phyloP scores from a whole-genome alignment of 2,888 invertebrate species.

The Carpatolechia fugitivella region DNA sequence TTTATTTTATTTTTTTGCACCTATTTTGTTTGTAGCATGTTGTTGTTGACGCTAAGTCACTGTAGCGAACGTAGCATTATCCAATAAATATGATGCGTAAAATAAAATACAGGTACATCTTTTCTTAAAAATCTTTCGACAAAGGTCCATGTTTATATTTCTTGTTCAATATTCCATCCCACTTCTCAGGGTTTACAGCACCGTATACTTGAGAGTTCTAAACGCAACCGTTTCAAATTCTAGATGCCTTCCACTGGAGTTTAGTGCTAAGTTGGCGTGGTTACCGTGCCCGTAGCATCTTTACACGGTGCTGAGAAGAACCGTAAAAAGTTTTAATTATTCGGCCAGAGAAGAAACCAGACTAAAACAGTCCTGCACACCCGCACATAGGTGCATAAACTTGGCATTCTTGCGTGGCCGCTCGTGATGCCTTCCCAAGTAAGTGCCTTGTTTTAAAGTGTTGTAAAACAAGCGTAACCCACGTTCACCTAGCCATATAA shows the following conservation, averaged over 20 bases:
- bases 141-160: not conserved
- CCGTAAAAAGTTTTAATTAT: conserved; percentile 71
- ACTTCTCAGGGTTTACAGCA: conserved; percentile 11
- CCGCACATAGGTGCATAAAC: conserved; percentile 25
- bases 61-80: too few species aligned
- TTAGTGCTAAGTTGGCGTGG: conserved; percentile 34
- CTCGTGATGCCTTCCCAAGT: conserved; percentile 11
- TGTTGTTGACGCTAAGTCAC: too few species aligned
- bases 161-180: not conserved
- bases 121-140: not conserved
- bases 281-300: conserved; percentile 37
- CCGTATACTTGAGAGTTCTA: conserved; percentile 13
- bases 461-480: conserved; percentile 29
- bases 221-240: conserved; percentile 35
- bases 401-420: conserved; percentile 46
- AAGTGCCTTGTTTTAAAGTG: conserved; percentile 39
- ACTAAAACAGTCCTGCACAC: conserved; percentile 55
- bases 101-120: not conserved
- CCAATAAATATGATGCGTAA: too few species aligned
- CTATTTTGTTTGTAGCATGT: too few species aligned
- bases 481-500: conserved; percentile 4
- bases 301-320: conserved; percentile 68
- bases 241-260: conserved; percentile 33
- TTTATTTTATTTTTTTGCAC: too few species aligned
- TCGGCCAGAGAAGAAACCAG: conserved; percentile 60